A percentile compares a stretch with the other conserved stretches of the same genome.
Conservation (phyloP, 2,888 invertebrate species). For the Gastracanthus pulcherrimus region DNA sequence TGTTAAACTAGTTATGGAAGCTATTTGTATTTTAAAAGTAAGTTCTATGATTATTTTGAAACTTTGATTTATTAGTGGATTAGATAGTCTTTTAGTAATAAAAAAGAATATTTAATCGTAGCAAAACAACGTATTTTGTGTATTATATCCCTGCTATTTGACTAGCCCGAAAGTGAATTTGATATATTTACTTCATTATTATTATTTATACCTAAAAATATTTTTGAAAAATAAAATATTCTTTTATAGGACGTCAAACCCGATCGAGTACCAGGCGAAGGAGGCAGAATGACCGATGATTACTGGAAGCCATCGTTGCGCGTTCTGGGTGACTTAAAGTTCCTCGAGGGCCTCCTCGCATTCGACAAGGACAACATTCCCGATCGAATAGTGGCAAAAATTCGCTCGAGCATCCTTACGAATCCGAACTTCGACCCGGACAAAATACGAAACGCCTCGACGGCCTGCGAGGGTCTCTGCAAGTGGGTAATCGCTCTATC, state of each 20-base stretch:
- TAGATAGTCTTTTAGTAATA: no score
- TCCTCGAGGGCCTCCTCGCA: constrained; percentile 90
- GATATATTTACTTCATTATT: no score
- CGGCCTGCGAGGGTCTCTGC: constrained; percentile 94
- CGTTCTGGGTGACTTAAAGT: constrained; percentile 93
- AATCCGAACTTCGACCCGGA: constrained; percentile 96
- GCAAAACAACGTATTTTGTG: no score
- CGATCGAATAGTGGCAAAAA: constrained; percentile 88
- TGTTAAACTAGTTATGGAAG: constrained; percentile 96
- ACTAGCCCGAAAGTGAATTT: no score
- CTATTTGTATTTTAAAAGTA: constrained; percentile 95
- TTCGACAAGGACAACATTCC: constrained; percentile 97
- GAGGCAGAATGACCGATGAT: constrained; percentile 92
- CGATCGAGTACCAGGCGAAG: constrained; percentile 87
- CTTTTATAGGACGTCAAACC: constrained; percentile 89
- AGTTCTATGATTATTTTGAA: background rate
- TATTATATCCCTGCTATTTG: no score
- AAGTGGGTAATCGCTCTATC: constrained; percentile 97
- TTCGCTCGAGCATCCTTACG: constrained; percentile 87
- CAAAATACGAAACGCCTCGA: constrained; percentile 91
- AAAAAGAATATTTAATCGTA: no score
- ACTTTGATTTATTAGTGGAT: no score
- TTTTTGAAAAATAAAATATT: background rate
- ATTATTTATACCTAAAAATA: no score
- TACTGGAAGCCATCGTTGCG: constrained; percentile 96